phyloP scores from a whole-genome alignment of 2,888 invertebrate genomes.

The Sesia bembeciformis region DNA sequence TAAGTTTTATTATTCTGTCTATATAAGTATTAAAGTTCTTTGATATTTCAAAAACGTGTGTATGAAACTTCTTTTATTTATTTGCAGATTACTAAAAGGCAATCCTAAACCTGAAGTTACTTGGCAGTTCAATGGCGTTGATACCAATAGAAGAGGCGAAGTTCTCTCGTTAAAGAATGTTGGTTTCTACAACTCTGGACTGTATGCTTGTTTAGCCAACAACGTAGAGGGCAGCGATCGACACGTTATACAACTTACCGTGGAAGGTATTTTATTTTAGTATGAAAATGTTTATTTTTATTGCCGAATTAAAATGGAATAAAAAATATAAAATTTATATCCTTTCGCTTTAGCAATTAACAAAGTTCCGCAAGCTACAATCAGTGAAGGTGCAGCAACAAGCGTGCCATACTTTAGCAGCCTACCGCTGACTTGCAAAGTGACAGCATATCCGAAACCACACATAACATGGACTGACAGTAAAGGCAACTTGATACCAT shows the following conservation, averaged over 20 bases:
- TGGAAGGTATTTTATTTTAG: background rate
- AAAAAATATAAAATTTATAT: too few species aligned
- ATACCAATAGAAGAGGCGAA: background rate
- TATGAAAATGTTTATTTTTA: too few species aligned
- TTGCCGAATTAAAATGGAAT: too few species aligned
- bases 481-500: background rate
- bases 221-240: background rate
- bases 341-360: background rate
- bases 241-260: background rate
- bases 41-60: background rate
- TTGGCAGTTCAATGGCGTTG: background rate
- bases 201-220: background rate
- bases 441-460: background rate
- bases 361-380: background rate
- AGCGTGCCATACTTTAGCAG: background rate
- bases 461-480: background rate
- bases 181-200: background rate
- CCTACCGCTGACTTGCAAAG: background rate
- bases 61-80: background rate
- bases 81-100: background rate
- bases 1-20: background rate
- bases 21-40: background rate
- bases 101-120: background rate
- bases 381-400: background rate
- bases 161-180: background rate